Base-by-base conservation (phyloP, 1,140 invertebrate species). In the Aphaenogaster floridana region DNA sequence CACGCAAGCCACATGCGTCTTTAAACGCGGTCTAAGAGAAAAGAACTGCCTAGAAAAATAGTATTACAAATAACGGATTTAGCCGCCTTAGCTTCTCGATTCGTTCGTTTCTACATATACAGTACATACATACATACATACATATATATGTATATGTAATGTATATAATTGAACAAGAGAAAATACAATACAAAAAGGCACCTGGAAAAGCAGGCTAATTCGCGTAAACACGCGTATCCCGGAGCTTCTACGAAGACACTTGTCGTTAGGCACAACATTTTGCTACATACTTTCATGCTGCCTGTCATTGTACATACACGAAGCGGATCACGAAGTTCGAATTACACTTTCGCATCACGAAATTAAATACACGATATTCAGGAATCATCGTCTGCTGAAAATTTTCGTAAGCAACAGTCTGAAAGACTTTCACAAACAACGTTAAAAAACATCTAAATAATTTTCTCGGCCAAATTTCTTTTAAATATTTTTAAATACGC, bases 11-110 rank as follows among this genome's bases (percentile, higher is more conserved):
- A 84, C 39, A 50, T 57, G 42, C 80, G 39, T 69, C 52, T 79
- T 84, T 66, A 52, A 69, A 69, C 54, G 52, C 45, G 42, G 11
- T 76, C 50, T 57, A 72, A 74, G 15, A 85, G 59, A 78, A 72
- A 81, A 88, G 63, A 89, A 84, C 77, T 84, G 84, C 63, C 88
- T 91, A 87, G 64, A 87, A 91, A 88, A 92, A 92, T 91, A 84
- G 86, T 87, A 91, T 91, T 92, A 92, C 87, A 90, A 92, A 91
- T 90, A 86, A 81, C 81, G 84, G 84, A 91, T 72, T 34, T 84
- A 76, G 86, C 84, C 91, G 88, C 8, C 86, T 86, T 63, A 86
- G 61, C 63, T 76, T 69, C 45, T 21, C 64, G 72, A 84, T 79
- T 72, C 57, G 52, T 84, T 78, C 57, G 68, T 52, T 66, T 66